Evolutionary conservation across 2,113 vertebrate genomes (phyloP).

Genomic region (Mastomys natalensis): DNA sequence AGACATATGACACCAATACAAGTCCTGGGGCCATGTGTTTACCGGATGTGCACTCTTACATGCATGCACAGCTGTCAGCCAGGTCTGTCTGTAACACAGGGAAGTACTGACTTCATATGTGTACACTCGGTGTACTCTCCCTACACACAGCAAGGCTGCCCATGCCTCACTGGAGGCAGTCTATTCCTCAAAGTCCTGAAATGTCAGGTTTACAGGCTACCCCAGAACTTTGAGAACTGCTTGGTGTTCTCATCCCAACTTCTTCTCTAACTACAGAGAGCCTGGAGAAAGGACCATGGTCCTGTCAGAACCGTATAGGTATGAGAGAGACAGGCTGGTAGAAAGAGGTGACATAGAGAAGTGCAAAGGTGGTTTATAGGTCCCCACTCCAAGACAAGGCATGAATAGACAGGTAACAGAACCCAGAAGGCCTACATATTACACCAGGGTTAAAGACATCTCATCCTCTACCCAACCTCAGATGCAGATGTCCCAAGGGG

Average conservation of each 20-base stretch:
- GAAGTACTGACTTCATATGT: not conserved
- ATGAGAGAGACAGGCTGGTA: not conserved
- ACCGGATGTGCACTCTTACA: not conserved
- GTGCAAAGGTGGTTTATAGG: not conserved
- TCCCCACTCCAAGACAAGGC: not conserved
- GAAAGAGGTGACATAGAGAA: not conserved
- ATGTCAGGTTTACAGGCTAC: not conserved
- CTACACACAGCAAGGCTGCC: not conserved
- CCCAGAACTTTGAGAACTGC: not conserved
- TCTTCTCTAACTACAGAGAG: not conserved
- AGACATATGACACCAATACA: too few relatives aligned
- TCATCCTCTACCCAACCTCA: not conserved
- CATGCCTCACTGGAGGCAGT: not conserved
- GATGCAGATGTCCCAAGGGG: not conserved
- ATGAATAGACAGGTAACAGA: not conserved
- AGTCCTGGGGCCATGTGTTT: not conserved
- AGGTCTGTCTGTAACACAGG: not conserved
- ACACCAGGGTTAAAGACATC: not conserved
- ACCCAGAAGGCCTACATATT: not conserved
- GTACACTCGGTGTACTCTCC: not conserved
- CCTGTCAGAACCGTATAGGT: too few relatives aligned
- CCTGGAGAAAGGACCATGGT: not conserved
- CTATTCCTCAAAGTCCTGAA: not conserved
- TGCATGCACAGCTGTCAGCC: too few relatives aligned
- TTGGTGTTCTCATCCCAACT: not conserved